Evolutionary conservation across 2,797 vertebrate genomes (phyloP).

Genomic region (Enteromius afrohamiltoni): DNA sequence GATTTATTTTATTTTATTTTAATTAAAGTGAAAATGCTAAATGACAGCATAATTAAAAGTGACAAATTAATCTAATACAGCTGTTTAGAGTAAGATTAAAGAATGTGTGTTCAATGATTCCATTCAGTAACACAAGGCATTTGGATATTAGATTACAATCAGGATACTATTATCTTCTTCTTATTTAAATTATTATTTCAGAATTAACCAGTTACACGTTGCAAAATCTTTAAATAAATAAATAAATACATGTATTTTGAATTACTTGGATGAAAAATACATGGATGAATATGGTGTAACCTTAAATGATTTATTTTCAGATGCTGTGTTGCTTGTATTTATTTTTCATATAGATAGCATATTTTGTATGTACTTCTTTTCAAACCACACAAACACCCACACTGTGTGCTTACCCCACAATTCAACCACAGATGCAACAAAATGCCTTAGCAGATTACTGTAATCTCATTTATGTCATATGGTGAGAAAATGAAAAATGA

Average conservation of each 20-base stretch:
- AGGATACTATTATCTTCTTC: not conserved
- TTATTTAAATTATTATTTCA: not conserved
- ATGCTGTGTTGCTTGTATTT: not conserved
- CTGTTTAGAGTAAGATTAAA: not conserved
- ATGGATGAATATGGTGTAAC: not conserved
- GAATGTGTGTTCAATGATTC: not conserved
- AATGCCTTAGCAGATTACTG: slow-evolving; percentile 10
- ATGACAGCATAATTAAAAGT: not conserved
- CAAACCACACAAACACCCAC: slow-evolving; percentile 10
- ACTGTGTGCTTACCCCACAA: slow-evolving; percentile 4
- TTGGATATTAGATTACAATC: not conserved
- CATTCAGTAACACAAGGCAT: not conserved
- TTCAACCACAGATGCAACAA: not conserved
- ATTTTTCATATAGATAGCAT: not conserved
- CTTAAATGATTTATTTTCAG: not conserved
- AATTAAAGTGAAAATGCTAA: not conserved
- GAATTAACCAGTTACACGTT: not conserved
- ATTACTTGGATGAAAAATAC: not conserved
- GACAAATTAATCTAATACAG: not conserved
- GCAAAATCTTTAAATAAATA: not conserved
- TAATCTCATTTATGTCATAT: not conserved
- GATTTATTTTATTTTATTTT: too few species aligned
- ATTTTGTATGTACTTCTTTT: not conserved
- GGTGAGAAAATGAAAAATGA: not conserved
- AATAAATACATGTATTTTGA: not conserved